A percentile compares a stretch with the other conserved stretches of the same genome.
Evolutionary conservation across 2,113 vertebrate genomes (phyloP).

Genomic region (Hydropotes inermis): DNA sequence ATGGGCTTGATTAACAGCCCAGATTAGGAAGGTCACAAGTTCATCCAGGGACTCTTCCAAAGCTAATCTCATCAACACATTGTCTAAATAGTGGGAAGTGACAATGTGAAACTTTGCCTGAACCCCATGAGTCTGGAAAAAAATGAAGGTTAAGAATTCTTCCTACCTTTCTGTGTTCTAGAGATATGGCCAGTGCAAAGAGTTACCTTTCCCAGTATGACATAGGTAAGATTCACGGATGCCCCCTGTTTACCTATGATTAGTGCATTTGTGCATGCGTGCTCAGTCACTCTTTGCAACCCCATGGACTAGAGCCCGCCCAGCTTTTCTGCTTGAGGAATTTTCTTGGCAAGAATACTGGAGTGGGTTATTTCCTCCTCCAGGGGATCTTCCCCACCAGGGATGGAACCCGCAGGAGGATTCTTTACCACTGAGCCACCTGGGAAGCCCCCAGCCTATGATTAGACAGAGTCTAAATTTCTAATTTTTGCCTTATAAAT

Average conservation of each 20-base stretch:
- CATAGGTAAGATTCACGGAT: not conserved
- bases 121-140: not conserved
- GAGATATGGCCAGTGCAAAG: not conserved
- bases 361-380: not conserved
- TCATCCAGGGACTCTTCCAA: not conserved
- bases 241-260: not conserved
- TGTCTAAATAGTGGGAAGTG: not conserved
- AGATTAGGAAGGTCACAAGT: not conserved
- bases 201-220: not conserved
- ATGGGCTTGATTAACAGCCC: not conserved
- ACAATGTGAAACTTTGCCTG: not conserved
- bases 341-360: not conserved
- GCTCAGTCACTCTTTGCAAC: not conserved
- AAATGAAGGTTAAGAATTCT: not conserved
- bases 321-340: not conserved
- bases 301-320: not conserved
- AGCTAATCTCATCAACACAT: not conserved
- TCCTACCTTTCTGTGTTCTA: not conserved
- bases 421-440: not conserved
- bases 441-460: not conserved
- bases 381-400: not conserved
- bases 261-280: accelerated
- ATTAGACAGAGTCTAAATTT: not conserved
- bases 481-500: not conserved
- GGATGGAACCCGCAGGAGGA: not conserved